These are phyloP conservation scores for Idris sp. DNA, from an alignment of 1,140 invertebrate genomes.

Conservation along the genomic window DNA sequence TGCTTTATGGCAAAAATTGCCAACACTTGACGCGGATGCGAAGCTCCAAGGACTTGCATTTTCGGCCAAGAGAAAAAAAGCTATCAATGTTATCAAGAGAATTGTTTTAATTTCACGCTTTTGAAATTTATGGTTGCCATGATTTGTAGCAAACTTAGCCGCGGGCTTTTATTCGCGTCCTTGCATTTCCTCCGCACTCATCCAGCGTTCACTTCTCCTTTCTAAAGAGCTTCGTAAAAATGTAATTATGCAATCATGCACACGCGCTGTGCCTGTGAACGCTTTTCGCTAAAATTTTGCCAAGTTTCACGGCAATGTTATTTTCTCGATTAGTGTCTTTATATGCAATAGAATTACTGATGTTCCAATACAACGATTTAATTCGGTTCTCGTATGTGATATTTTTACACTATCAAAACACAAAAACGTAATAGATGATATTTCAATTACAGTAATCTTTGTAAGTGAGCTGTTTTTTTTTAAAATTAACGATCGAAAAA, in stretches of 20 bases:
- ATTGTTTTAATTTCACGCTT: constrained; percentile 45
- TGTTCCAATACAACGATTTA: not conserved
- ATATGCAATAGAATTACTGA: not conserved
- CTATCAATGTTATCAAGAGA: constrained; percentile 9
- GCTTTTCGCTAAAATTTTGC: not conserved
- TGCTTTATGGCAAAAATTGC: no score
- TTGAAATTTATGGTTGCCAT: constrained; percentile 8
- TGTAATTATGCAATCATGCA: constrained; percentile 24
- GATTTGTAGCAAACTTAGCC: constrained; percentile 11
- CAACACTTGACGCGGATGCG: no score
- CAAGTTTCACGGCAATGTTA: no score
- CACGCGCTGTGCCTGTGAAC: not conserved
- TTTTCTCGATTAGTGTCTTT: no score
- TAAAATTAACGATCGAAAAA: no score
- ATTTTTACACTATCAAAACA: no score
- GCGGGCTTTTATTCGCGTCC: constrained; percentile 20
- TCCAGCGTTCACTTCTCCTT: constrained; percentile 37
- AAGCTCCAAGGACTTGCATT: not conserved
- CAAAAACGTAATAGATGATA: no score
- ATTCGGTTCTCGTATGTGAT: no score
- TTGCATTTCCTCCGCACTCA: constrained; percentile 33
- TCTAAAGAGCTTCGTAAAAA: constrained; percentile 23
- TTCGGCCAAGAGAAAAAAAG: not conserved
- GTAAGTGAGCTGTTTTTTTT: no score
- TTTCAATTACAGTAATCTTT: no score